Evolutionary conservation across 2,797 vertebrate genomes (phyloP).

Genomic region (Microctenopoma lineatum): DNA sequence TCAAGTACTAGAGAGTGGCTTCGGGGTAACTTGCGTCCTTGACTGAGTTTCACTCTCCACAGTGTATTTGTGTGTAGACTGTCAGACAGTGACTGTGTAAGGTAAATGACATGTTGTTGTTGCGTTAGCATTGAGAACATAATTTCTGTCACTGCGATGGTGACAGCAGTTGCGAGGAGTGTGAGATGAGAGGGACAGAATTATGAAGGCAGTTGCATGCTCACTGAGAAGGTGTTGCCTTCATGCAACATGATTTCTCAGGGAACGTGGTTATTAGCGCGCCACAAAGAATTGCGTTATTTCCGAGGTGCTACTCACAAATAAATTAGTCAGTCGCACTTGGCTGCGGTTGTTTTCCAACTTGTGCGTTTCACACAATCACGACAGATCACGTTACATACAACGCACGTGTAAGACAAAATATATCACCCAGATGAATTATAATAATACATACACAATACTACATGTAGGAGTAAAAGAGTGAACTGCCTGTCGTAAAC

Average conservation of each 20-base stretch:
- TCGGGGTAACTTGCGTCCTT: too few relatives aligned
- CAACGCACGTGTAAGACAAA: neutral
- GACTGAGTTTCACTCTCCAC: too few relatives aligned
- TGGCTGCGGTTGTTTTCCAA: constrained; percentile 10
- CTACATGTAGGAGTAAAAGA: too few relatives aligned
- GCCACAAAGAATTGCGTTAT: constrained; percentile 30
- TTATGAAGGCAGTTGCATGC: constrained; percentile 20
- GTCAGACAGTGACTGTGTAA: too few relatives aligned
- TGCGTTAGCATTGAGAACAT: neutral
- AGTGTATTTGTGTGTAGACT: too few relatives aligned
- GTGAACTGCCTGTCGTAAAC: too few relatives aligned
- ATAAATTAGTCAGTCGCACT: constrained; percentile 21
- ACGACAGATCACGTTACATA: neutral
- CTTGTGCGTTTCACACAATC: constrained; percentile 14
- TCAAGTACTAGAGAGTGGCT: too few relatives aligned
- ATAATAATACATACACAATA: too few relatives aligned
- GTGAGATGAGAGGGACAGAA: constrained; percentile 44
- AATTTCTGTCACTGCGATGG: constrained; percentile 16
- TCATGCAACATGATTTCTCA: constrained; percentile 38
- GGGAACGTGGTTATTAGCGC: constrained; percentile 37
- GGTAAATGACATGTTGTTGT: too few relatives aligned
- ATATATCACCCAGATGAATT: too few relatives aligned
- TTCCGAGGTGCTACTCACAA: constrained; percentile 30
- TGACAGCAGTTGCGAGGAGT: constrained; percentile 9
- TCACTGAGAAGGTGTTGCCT: constrained; percentile 43